Base-by-base conservation (phyloP, 2,888 invertebrate species). In the Xestia ashworthii region DNA sequence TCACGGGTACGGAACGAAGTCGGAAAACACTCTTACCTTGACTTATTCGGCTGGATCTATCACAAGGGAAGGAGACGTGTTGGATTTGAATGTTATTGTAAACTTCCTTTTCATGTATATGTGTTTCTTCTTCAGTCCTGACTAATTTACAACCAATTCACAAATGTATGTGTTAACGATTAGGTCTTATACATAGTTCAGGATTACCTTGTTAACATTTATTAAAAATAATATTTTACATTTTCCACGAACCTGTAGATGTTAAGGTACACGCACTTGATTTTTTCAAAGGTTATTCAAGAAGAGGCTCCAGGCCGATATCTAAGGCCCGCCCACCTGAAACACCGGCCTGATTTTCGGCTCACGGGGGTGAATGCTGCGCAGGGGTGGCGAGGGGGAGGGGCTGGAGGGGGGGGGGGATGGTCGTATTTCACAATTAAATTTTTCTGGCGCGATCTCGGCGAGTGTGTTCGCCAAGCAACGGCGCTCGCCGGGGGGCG, bases 371-470 rank as follows among this genome's bases (percentile, higher is more conserved):
- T 88, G 81, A 82, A 77, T 76, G 80, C 66, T 75, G 64, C 32
- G 9, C 19, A 65, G 83, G 83, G 86, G 76, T 60, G 81, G 77
- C 82, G 66, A 68, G 75, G 78, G 83, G 68, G 62, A 81, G 83
- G 76, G 80, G 85, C 78, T 87, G 80, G 80, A 75, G 78, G 78
- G 68, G 76, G 78, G 72, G 76, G 85, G 87, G 89, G 91, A 86
- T 89, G 90, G 88, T 93, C 94, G 95, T 95, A 95, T 95, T 96
- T 95, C 94, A 95, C 96, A 95, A 95, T 96, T 95, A 95, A 95
- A 95, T 95, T 96, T 96, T 96, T 96, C 95, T 95, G 94, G 93
- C 94, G 93, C 93, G 93, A 95, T 95, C 93, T 93, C 93, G 87
- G 92, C 89, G 91, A 93, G 92, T 94, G 93, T 94, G 95, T 94